A percentile compares a stretch with the other conserved stretches of the same genome.
Evolutionary conservation across 2,113 vertebrate genomes (phyloP).

Genomic region (Potamarius usumacintae): DNA sequence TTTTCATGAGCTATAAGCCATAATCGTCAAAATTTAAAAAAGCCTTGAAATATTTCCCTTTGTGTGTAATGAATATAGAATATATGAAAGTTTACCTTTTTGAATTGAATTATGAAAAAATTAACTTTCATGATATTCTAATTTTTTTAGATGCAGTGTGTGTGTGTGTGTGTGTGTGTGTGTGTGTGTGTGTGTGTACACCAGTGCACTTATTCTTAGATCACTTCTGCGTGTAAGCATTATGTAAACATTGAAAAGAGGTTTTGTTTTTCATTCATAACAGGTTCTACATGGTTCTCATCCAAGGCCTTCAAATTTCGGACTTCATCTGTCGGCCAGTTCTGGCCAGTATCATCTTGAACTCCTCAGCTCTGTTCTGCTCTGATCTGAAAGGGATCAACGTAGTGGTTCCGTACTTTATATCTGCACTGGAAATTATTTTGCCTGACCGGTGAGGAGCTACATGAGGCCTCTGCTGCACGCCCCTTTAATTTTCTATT

Average conservation of each 20-base stretch:
- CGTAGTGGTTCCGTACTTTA: conserved; percentile 88
- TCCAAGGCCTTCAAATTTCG: conserved; percentile 88
- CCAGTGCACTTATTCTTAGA: background rate
- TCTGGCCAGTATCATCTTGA: conserved; percentile 87
- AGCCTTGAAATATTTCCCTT: too few relatives aligned
- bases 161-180: too few relatives aligned
- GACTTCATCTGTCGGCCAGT: conserved; percentile 85
- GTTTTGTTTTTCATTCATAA: conserved; percentile 35
- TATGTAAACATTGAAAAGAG: background rate
- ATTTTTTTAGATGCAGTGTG: too few relatives aligned
- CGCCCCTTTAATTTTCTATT: background rate
- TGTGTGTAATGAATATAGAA: too few relatives aligned
- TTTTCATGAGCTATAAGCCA: too few relatives aligned
- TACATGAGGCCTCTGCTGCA: background rate
- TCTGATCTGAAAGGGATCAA: conserved; percentile 91
- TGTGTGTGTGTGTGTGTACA: too few relatives aligned
- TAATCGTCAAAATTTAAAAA: too few relatives aligned
- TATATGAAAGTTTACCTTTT: too few relatives aligned
- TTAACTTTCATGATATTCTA: too few relatives aligned
- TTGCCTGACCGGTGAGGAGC: conserved; percentile 85
- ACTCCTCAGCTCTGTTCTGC: conserved; percentile 90
- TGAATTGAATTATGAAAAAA: too few relatives aligned
- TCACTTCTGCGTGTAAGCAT: background rate
- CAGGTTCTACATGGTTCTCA: conserved; percentile 95
- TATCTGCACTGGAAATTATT: conserved; percentile 88